Base-by-base conservation (phyloP, 2,888 invertebrate species). In the Scaptodrosophila latifasciaeformis region DNA sequence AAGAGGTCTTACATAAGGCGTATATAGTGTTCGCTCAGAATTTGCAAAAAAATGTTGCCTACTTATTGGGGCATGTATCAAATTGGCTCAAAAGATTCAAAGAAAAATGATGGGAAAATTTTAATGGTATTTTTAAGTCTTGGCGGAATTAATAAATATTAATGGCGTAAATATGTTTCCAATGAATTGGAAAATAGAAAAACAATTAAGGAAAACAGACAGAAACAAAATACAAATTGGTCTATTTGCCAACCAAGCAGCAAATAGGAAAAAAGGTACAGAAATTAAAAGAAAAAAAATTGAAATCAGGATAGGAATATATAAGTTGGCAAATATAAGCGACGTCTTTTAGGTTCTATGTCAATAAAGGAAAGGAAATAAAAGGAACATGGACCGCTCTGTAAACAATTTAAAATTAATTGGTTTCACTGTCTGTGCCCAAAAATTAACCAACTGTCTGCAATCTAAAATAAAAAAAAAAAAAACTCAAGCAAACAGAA, bases 361-460 rank as follows among this genome's bases (percentile, higher is more conserved):
- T 17, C 37, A n/a, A n/a, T n/a, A n/a, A n/a, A n/a, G n/a, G 58
- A 37, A 57, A 44, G 48, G 31, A 46, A 42, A 55, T n/a, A n/a
- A n/a, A n/a, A n/a, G n/a, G n/a, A n/a, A n/a, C n/a, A n/a, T n/a
- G 31, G 31, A 31, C 2, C 15, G 35, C 17, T 35, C 6, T 13
- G 35, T 54, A 62, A 63, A 77, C 77, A 77, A 75, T 75, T 76
- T 77, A 72, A 76, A 76, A 76, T 75, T 76, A 76, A 76, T 76
- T 76, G 77, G 70, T 77, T 76, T 70, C 77, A 61, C 70, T 75
- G 74, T 66, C 77, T 60, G 63, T 40, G 31, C 54, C 43, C 10
- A 7, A 53, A 62, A 57, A 60, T 65, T 62, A 62, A 55, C 13
- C 15, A 39, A 39, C 15, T 17, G 15, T 39, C 15, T 6, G 17